Percentiles rank a stretch among this genome's conserved stretches.
phyloP scores from a whole-genome alignment of 2,113 vertebrate species.

The Paramormyrops kingsleyae region DNA sequence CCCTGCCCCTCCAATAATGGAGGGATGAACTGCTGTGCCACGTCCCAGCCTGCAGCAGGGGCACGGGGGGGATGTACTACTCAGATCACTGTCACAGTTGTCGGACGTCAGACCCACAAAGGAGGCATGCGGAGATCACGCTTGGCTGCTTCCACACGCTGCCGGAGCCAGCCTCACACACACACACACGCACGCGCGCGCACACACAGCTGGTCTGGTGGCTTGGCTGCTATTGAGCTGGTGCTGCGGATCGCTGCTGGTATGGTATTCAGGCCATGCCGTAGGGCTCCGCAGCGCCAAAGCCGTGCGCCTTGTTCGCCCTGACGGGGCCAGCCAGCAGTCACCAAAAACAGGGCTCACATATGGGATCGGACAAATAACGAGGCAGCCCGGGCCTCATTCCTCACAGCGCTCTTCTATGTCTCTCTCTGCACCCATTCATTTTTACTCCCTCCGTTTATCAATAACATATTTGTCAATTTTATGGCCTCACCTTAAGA shows the following conservation, averaged over 20 bases:
- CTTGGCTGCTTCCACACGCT: conserved; percentile 43
- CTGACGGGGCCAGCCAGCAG: conserved; percentile 7
- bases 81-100: conserved; percentile 60
- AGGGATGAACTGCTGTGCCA: not conserved
- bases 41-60: conserved; percentile 39
- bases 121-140: conserved; percentile 50
- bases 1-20: not conserved
- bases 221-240: not conserved
- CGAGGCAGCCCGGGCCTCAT: not conserved
- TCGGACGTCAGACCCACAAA: conserved; percentile 55
- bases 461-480: not conserved
- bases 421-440: not conserved
- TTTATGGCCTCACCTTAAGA: not conserved
- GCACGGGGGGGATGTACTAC: conserved; percentile 58
- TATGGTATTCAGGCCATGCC: not conserved
- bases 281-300: not conserved
- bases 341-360: not conserved
- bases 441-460: not conserved
- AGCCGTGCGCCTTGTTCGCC: not conserved
- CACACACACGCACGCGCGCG: not conserved
- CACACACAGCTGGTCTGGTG: conserved; percentile 9
- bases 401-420: not conserved
- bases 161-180: conserved; percentile 33
- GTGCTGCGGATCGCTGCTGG: not conserved
- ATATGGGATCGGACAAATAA: not conserved